Percentiles rank a stretch among this genome's conserved stretches.
phyloP scores from a whole-genome alignment of 1,140 invertebrate species.

The Wasmannia auropunctata region DNA sequence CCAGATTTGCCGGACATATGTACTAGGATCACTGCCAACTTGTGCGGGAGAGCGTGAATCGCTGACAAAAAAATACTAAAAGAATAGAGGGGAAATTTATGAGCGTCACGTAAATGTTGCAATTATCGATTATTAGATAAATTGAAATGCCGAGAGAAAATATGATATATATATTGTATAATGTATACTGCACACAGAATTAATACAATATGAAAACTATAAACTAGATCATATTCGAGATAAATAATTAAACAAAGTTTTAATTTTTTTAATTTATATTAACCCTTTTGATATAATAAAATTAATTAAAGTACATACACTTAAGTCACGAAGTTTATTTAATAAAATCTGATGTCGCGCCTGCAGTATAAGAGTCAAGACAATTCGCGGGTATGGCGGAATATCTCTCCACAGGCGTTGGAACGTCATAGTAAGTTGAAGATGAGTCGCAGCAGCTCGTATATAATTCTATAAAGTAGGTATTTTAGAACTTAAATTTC shows the following conservation, averaged over 20 bases:
- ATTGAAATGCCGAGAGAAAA: background rate
- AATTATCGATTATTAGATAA: slow-evolving; percentile 13
- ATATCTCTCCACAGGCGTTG: slow-evolving; percentile 39
- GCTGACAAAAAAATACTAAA: slow-evolving; percentile 11
- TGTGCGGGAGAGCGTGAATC: background rate
- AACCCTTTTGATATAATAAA: background rate
- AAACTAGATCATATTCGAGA: background rate
- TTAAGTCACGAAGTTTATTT: background rate
- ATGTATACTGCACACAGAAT: background rate
- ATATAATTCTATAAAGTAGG: slow-evolving; percentile 5
- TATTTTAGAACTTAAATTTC: background rate
- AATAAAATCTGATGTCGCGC: slow-evolving; percentile 6
- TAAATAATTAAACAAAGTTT: background rate
- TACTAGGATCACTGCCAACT: slow-evolving; percentile 37
- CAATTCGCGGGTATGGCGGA: background rate
- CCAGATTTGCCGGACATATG: slow-evolving; percentile 34
- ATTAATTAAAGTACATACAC: background rate
- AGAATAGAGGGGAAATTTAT: background rate
- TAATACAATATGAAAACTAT: background rate
- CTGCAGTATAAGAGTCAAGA: background rate
- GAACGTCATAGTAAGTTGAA: background rate
- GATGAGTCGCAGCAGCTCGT: background rate
- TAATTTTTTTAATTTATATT: background rate
- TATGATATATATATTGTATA: background rate
- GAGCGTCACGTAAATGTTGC: background rate